These are phyloP conservation scores for Acropora tenuis DNA, from an alignment of 64 coral and sea anemone species.

Conservation along the genomic window DNA sequence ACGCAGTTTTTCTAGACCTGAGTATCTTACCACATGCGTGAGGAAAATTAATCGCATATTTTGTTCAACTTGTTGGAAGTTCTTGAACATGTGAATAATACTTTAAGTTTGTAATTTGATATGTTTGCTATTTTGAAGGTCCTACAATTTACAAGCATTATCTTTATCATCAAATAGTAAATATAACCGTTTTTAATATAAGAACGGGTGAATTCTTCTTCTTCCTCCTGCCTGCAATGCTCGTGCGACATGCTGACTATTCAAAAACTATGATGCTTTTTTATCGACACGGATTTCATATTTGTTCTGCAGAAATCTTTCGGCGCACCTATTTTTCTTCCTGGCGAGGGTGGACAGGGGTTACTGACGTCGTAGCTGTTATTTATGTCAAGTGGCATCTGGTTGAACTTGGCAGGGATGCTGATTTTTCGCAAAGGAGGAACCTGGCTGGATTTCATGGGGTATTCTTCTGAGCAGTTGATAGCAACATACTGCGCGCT, in stretches of 20 bases:
- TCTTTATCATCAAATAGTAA: no score
- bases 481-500: neutral
- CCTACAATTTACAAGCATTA: no score
- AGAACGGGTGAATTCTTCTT: no score
- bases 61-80: no score
- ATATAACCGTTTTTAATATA: no score
- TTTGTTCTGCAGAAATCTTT: neutral
- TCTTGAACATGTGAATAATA: no score
- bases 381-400: neutral
- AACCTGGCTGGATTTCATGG: neutral
- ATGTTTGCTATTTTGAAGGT: no score
- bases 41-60: no score
- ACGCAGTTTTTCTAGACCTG: no score
- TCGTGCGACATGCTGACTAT: neutral
- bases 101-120: no score
- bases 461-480: neutral
- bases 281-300: neutral
- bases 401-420: neutral
- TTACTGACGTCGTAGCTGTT: neutral
- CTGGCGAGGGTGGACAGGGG: neutral
- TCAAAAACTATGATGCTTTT: slow-evolving; percentile 15
- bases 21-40: no score
- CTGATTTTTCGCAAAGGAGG: neutral
- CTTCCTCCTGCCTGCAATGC: no score
- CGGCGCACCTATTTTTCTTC: neutral